A percentile compares a stretch with the other conserved stretches of the same genome.
These are phyloP conservation scores for Eristalinus sepulchralis DNA, from an alignment of 2,888 invertebrate species.

Conservation along the genomic window DNA sequence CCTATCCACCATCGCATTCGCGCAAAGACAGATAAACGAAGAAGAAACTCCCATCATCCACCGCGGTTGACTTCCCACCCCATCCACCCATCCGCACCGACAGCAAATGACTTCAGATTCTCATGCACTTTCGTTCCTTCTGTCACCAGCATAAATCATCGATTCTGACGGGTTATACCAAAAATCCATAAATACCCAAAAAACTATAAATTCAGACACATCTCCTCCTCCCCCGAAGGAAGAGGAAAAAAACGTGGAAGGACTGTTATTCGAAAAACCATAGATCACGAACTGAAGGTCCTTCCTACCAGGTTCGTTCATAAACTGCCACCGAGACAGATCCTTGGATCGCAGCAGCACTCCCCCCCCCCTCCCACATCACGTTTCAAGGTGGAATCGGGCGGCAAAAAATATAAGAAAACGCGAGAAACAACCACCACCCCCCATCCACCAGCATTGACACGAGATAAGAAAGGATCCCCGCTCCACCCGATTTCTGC, in stretches of 20 bases:
- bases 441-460: slow-evolving; percentile 34
- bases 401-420: slow-evolving; percentile 1
- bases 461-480: slow-evolving; percentile 66
- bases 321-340: slow-evolving; percentile 68
- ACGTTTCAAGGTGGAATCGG: not conserved
- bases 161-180: slow-evolving; percentile 59
- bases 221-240: not conserved
- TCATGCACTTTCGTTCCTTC: slow-evolving; percentile 56
- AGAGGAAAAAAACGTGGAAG: not conserved
- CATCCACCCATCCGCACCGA: not conserved
- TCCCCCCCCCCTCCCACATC: slow-evolving; percentile 21
- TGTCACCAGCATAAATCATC: slow-evolving; percentile 68
- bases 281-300: slow-evolving; percentile 67
- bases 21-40: not conserved
- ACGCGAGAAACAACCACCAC: not conserved
- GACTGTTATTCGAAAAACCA: slow-evolving; percentile 52
- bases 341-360: not conserved
- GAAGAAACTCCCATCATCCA: not conserved
- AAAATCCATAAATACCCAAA: slow-evolving; percentile 68
- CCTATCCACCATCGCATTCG: not conserved
- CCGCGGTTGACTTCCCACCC: not conserved
- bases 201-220: slow-evolving; percentile 50
- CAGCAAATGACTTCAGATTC: slow-evolving; percentile 38
- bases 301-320: slow-evolving; percentile 38
- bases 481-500: slow-evolving; percentile 46